These are phyloP conservation scores for Microtus pennsylvanicus DNA, from an alignment of 2,113 vertebrate species.

Conservation along the genomic window DNA sequence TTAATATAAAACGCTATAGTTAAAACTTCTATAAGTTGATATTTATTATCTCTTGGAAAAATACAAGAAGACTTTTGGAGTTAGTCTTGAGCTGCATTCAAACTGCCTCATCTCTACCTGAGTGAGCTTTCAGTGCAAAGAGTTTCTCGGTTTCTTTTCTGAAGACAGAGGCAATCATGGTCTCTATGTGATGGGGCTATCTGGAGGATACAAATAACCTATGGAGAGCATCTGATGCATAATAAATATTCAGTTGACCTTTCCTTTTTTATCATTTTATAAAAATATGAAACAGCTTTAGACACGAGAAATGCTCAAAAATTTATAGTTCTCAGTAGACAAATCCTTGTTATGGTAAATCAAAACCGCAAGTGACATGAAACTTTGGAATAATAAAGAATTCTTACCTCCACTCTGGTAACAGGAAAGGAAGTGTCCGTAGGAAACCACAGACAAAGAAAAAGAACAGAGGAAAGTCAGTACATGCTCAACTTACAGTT, in stretches of 20 bases:
- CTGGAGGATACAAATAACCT: conserved; percentile 11
- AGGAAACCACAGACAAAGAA: conserved; percentile 71
- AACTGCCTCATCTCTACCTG: not conserved
- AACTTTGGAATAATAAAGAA: not conserved
- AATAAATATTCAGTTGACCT: not conserved
- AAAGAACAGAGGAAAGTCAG: conserved; percentile 84
- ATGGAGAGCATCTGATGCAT: not conserved
- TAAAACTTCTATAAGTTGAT: not conserved
- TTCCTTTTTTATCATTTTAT: conserved; percentile 2
- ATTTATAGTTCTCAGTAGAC: not conserved
- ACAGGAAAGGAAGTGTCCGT: conserved; percentile 75
- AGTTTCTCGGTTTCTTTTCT: not conserved
- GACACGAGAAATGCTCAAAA: conserved; percentile 46
- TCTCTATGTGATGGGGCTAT: not conserved
- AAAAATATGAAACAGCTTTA: conserved; percentile 45
- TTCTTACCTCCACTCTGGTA: conserved; percentile 93
- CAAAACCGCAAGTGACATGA: not conserved
- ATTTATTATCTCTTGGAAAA: not conserved
- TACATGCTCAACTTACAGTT: conserved; percentile 32
- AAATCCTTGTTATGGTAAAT: not conserved
- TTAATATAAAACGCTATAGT: not conserved
- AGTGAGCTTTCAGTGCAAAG: not conserved
- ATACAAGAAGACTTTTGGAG: not conserved
- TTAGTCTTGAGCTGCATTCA: not conserved
- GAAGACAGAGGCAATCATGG: not conserved